Percentiles rank a stretch among this genome's conserved stretches.
phyloP scores from a whole-genome alignment of 1,140 invertebrate species.

The Dufourea novaeangliae region DNA sequence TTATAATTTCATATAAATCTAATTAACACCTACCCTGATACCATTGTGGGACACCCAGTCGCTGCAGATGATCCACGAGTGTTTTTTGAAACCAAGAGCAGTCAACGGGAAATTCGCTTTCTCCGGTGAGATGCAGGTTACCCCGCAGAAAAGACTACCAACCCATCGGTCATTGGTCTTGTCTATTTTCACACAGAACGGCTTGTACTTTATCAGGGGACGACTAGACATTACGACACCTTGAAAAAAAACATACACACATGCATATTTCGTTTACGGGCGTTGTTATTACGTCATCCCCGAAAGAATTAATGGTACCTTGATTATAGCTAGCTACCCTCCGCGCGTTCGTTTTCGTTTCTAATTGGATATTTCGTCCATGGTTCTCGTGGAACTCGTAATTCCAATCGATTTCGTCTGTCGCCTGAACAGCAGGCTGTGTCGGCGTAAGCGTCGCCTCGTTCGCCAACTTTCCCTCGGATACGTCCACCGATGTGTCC shows the following conservation, averaged over 20 bases:
- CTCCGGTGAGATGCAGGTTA: constrained; percentile 87
- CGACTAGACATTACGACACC: constrained; percentile 85
- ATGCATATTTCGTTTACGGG: no score
- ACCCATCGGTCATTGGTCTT: constrained; percentile 89
- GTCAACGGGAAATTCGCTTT: constrained; percentile 86
- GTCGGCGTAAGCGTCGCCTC: constrained; percentile 75
- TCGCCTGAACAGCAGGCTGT: constrained; percentile 66
- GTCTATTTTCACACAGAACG: constrained; percentile 89
- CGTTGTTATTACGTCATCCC: no score
- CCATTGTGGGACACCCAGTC: constrained; percentile 92
- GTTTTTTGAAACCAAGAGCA: constrained; percentile 88
- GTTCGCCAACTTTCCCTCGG: constrained; percentile 77
- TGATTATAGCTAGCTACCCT: constrained; percentile 90
- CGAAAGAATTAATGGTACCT: constrained; percentile 70
- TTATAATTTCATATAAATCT: constrained; percentile 57
- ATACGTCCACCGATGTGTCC: constrained; percentile 78
- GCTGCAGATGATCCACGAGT: constrained; percentile 89
- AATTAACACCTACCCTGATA: constrained; percentile 83
- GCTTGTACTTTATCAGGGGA: constrained; percentile 83
- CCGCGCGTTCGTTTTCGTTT: constrained; percentile 83
- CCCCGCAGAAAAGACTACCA: constrained; percentile 89
- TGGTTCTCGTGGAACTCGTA: constrained; percentile 87
- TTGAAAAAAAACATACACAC: constrained; percentile 48
- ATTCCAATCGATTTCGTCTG: constrained; percentile 71
- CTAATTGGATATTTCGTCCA: constrained; percentile 89